Conservation (phyloP, 2,113 vertebrate genomes). For the Symphodus melops region DNA sequence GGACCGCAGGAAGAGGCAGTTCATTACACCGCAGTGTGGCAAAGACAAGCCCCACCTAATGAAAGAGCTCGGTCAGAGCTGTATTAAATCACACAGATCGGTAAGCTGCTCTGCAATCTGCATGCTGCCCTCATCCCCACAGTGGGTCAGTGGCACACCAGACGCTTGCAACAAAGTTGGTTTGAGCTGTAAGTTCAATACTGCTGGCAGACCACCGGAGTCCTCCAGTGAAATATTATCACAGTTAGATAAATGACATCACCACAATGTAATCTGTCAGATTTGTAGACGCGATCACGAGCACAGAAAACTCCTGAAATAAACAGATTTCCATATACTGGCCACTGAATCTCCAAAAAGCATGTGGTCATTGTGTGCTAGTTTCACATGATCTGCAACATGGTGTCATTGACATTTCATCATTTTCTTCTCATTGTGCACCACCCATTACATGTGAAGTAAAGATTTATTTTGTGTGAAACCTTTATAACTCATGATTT, state of each 20-base stretch:
- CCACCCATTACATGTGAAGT: background rate
- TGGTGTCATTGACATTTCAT: background rate
- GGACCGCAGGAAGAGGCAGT: slow-evolving; percentile 64
- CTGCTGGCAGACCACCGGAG: slow-evolving; percentile 9
- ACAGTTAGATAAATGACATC: slow-evolving; percentile 36
- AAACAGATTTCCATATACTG: background rate
- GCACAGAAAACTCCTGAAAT: background rate
- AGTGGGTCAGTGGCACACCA: slow-evolving; percentile 79
- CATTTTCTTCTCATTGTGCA: background rate
- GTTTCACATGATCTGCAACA: background rate
- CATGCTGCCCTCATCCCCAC: slow-evolving; percentile 49
- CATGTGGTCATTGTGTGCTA: background rate
- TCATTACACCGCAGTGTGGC: slow-evolving; percentile 68
- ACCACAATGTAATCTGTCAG: slow-evolving; percentile 10
- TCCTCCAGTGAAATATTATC: slow-evolving; percentile 22
- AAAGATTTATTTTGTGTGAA: background rate
- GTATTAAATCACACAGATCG: slow-evolving; percentile 72
- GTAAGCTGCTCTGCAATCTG: slow-evolving; percentile 76
- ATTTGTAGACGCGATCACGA: background rate
- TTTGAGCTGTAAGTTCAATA: slow-evolving; percentile 29
- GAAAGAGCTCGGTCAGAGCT: slow-evolving; percentile 67
- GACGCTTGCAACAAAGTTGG: slow-evolving; percentile 36
- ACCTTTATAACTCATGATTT: background rate
- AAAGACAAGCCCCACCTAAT: slow-evolving; percentile 75
- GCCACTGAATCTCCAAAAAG: background rate